Evolutionary conservation across 2,888 invertebrate genomes (phyloP), one percentile per base, ranked within the genome.

Genomic region (Isoperla grammatica): DNA sequence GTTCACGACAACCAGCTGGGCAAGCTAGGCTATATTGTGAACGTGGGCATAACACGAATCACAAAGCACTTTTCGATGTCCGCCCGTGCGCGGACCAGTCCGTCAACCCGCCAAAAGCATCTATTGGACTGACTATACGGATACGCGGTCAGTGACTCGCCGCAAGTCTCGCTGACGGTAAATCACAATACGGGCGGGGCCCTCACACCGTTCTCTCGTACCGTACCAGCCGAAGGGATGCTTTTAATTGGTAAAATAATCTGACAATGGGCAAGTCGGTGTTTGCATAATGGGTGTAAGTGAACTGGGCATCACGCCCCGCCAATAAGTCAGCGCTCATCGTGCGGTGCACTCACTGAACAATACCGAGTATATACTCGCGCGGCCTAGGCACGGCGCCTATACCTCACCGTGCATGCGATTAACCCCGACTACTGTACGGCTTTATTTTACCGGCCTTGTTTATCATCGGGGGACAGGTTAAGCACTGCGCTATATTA

Each of bases 361-460:
- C 29, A 29, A 29, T 29, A 29, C 29, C 29, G 29, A n/a, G n/a
- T n/a, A n/a, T n/a, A n/a, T n/a, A n/a, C n/a, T n/a, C n/a, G n/a
- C n/a, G n/a, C n/a, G n/a, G 29, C 5, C 29, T 8, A 8, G 29
- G 29, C 8, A 29, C 29, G n/a, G 29, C 29, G 29, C 8, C n/a
- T n/a, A n/a, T n/a, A n/a, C n/a, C 29, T 6, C 29, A 29, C 29
- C 29, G 29, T 29, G 29, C 29, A 29, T 29, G 29, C 8, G 29
- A 29, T 29, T 29, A 29, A 29, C 29, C 29, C 29, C 29, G 8
- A 8, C 29, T 29, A 29, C 29, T 29, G 29, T 29, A 29, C 29
- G 54, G 54, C 42, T 54, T 53, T 58, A 58, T 49, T 58, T 58
- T 59, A 59, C 59, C 29, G 29, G 19, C 43, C 13, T 43, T 53